A percentile compares a stretch with the other conserved stretches of the same genome.
Evolutionary conservation across 2,888 invertebrate species (phyloP).

Genomic region (Proisotoma minuta): DNA sequence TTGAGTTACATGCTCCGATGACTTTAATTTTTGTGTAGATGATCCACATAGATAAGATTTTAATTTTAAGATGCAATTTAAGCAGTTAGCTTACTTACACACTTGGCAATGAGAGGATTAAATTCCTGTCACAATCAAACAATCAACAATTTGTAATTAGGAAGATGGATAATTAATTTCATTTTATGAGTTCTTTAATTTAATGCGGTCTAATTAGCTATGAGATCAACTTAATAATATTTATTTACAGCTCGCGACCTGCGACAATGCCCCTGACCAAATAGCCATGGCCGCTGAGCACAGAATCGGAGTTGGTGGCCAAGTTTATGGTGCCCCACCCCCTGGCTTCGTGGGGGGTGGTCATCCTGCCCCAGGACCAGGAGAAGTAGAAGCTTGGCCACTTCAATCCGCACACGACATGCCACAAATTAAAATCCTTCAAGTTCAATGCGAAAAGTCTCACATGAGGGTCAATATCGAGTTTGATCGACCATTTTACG

Average conservation of each 20-base stretch:
- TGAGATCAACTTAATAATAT: not conserved
- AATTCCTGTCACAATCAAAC: not conserved
- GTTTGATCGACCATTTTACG: conserved; percentile 90
- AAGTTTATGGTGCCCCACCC: conserved; percentile 11
- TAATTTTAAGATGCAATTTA: not conserved
- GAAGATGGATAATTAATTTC: not conserved
- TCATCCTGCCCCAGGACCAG: conserved; percentile 47
- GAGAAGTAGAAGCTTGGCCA: conserved; percentile 79
- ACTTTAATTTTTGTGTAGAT: not conserved
- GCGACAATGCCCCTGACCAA: conserved; percentile 39
- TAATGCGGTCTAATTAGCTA: not conserved
- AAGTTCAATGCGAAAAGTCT: conserved; percentile 92
- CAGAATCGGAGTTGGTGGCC: conserved; percentile 32
- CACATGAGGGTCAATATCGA: conserved; percentile 93
- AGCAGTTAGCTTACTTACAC: not conserved
- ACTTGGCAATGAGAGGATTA: not conserved
- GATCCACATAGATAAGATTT: conserved; percentile 4
- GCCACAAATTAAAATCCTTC: conserved; percentile 86
- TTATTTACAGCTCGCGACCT: conserved; percentile 9
- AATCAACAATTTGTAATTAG: not conserved
- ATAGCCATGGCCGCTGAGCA: conserved; percentile 46
- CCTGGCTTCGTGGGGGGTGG: conserved; percentile 38
- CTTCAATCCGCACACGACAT: conserved; percentile 74
- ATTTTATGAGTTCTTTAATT: not conserved
- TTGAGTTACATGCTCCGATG: not conserved